These are phyloP conservation scores for Poeciliopsis gracilis DNA, from an alignment of 2,797 vertebrate genomes.

Conservation along the genomic window DNA sequence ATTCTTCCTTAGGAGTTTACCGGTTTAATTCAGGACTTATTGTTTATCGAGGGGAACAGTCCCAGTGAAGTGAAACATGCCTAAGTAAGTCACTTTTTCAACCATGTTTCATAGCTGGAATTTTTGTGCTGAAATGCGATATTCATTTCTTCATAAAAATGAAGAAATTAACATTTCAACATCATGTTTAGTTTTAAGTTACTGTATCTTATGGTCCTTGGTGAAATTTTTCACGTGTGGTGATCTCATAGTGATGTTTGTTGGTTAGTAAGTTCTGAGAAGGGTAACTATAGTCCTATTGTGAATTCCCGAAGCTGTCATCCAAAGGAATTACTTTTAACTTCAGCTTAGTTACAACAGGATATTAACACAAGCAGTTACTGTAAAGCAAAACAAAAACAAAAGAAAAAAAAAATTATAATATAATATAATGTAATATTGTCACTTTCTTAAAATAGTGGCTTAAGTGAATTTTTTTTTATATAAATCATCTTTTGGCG, in stretches of 20 bases:
- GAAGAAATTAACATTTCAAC: background rate
- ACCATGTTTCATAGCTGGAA: background rate
- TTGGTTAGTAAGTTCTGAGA: background rate
- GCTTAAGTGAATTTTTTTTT: too few species aligned
- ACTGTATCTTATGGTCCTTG: background rate
- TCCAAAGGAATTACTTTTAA: background rate
- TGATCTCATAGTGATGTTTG: background rate
- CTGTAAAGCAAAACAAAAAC: background rate
- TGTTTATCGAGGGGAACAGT: background rate
- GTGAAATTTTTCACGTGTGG: background rate
- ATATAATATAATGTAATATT: background rate
- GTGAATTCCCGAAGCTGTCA: background rate
- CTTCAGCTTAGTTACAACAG: background rate
- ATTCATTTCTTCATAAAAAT: background rate
- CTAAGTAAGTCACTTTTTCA: background rate
- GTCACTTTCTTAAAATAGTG: too few species aligned
- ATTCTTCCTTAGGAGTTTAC: background rate
- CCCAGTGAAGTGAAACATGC: slow-evolving; percentile 6
- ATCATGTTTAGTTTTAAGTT: background rate
- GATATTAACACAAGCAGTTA: background rate
- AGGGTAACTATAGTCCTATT: background rate
- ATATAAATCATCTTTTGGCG: too few species aligned
- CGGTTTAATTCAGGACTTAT: background rate
- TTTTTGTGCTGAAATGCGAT: background rate
- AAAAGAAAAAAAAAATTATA: too few species aligned